phyloP scores from a whole-genome alignment of 2,113 vertebrate species.

The Donacobius atricapilla region DNA sequence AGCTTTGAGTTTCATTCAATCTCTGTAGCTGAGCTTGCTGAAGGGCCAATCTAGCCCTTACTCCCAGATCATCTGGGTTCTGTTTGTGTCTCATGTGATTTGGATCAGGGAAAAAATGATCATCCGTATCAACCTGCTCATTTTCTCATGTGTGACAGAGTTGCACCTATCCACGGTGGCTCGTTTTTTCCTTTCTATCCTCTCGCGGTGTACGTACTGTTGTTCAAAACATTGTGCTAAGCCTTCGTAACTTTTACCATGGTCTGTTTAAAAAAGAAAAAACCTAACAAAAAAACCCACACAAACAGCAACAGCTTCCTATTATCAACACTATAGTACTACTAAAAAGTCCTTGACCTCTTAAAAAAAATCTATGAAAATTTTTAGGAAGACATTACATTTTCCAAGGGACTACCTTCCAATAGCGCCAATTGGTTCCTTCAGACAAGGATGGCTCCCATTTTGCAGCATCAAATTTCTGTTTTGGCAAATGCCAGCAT shows the following conservation, averaged over 20 bases:
- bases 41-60: neutral
- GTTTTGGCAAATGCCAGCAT: neutral
- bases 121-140: rapidly evolving
- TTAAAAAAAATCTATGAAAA: neutral
- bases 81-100: neutral
- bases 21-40: neutral
- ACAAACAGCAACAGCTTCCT: neutral
- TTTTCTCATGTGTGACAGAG: neutral
- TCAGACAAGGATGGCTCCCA: neutral
- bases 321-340: neutral
- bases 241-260: neutral
- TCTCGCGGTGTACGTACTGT: neutral
- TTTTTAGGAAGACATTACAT: neutral
- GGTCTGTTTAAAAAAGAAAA: neutral
- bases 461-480: neutral
- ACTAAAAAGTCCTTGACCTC: neutral
- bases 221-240: neutral
- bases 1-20: neutral
- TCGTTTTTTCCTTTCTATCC: neutral
- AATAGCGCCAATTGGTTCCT: neutral
- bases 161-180: neutral
- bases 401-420: neutral
- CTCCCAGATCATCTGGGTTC: neutral
- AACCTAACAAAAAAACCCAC: too few species aligned
- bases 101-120: neutral